Conservation (phyloP, 1,140 invertebrate species). For the Microvelia longipes region DNA sequence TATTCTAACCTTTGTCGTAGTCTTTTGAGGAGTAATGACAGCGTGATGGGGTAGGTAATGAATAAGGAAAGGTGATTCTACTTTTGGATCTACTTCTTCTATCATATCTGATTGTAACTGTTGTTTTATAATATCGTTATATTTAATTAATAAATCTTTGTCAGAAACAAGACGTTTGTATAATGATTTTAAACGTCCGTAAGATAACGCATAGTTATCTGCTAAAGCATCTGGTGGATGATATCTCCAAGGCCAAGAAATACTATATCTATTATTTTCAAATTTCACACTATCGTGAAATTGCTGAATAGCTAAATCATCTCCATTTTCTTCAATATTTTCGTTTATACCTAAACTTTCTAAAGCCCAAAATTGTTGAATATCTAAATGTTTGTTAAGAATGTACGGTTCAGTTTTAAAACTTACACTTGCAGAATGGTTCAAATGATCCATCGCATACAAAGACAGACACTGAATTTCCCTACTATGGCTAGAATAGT, state of each 20-base stretch:
- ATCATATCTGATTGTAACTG: background rate
- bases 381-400: background rate
- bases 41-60: background rate
- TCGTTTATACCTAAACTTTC: background rate
- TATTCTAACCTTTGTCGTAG: background rate
- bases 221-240: background rate
- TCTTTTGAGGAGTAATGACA: background rate
- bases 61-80: background rate
- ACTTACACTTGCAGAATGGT: background rate
- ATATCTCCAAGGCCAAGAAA: background rate
- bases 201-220: background rate
- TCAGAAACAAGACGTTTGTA: background rate
- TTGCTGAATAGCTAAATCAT: background rate
- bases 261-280: background rate
- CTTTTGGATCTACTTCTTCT: background rate
- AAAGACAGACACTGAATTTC: background rate
- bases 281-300: background rate
- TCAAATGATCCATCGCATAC: background rate
- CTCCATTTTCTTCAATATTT: background rate
- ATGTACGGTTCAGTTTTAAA: background rate
- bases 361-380: background rate
- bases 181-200: background rate
- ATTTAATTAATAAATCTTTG: background rate
- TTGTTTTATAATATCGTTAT: background rate
- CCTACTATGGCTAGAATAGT: background rate